Conservation (phyloP, 2,797 vertebrate species). For the Syngnathus rostellatus region DNA sequence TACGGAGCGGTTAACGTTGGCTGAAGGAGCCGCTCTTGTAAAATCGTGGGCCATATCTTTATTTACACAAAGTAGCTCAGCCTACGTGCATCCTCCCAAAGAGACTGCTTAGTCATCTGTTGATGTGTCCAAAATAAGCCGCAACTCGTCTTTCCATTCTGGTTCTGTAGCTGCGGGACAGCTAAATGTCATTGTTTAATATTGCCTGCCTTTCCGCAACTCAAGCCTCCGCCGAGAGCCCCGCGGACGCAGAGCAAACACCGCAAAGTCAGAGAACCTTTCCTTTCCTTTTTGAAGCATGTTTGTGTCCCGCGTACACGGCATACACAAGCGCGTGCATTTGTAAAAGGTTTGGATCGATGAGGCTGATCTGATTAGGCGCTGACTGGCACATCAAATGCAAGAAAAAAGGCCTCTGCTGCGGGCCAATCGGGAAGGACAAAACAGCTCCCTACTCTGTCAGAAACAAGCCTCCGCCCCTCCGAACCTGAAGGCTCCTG, state of each 20-base stretch:
- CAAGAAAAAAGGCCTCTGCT: constrained; percentile 22
- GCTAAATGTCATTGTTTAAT: constrained; percentile 66
- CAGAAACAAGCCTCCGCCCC: constrained; percentile 29
- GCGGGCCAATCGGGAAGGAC: constrained; percentile 51
- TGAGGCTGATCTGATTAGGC: constrained; percentile 58
- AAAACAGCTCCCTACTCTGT: constrained; percentile 37
- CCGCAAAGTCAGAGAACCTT: background rate
- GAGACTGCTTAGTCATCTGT: constrained; percentile 54
- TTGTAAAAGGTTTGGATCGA: constrained; percentile 60
- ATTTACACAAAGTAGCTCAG: constrained; percentile 38
- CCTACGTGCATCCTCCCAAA: constrained; percentile 37
- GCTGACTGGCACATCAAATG: constrained; percentile 54
- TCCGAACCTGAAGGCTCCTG: constrained; percentile 42
- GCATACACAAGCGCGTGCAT: constrained; percentile 43
- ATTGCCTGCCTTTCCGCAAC: constrained; percentile 61
- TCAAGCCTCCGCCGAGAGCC: constrained; percentile 36
- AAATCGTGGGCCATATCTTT: constrained; percentile 27
- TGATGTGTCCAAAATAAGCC: constrained; percentile 52
- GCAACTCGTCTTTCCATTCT: constrained; percentile 43
- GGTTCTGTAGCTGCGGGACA: constrained; percentile 44
- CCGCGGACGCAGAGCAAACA: constrained; percentile 20
- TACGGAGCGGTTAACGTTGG: background rate
- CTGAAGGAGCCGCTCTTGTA: constrained; percentile 5
- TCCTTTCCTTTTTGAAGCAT: constrained; percentile 12
- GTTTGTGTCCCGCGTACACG: constrained; percentile 41